phyloP scores from a whole-genome alignment of 2,113 vertebrate genomes.

The Salvelinus alpinus region DNA sequence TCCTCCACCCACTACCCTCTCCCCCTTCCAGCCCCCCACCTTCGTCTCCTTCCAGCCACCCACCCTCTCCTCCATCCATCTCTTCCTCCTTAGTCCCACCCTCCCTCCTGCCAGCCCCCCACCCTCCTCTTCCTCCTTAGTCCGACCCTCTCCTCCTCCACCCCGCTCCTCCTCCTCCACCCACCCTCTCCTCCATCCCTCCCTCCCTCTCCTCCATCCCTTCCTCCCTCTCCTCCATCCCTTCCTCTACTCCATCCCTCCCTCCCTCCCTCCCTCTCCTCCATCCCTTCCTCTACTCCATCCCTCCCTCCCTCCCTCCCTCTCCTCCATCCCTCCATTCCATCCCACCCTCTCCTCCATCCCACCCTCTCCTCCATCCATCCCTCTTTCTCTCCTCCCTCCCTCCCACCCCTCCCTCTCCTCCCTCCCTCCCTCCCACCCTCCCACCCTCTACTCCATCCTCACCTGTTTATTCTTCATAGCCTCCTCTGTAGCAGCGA shows the following conservation, averaged over 20 bases:
- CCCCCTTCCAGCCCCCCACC: too few species aligned
- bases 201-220: too few species aligned
- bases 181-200: too few species aligned
- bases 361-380: fast-evolving
- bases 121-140: too few species aligned
- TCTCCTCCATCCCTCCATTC: fast-evolving
- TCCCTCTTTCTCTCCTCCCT: fast-evolving
- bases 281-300: fast-evolving
- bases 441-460: background rate
- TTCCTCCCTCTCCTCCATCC: too few species aligned
- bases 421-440: fast-evolving
- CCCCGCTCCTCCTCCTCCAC: too few species aligned
- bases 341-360: fast-evolving
- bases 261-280: fast-evolving
- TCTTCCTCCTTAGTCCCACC: too few species aligned
- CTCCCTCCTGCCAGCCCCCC: too few species aligned
- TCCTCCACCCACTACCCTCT: fast-evolving
- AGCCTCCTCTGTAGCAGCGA: constrained; percentile 80
- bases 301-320: fast-evolving
- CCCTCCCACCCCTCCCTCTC: fast-evolving
- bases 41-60: too few species aligned
- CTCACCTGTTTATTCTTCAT: constrained; percentile 93
- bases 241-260: too few species aligned
- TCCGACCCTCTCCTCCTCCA: too few species aligned
- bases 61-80: too few species aligned